These are phyloP conservation scores for Galaxias olidus DNA, from an alignment of 2,797 vertebrate species.

Conservation along the genomic window DNA sequence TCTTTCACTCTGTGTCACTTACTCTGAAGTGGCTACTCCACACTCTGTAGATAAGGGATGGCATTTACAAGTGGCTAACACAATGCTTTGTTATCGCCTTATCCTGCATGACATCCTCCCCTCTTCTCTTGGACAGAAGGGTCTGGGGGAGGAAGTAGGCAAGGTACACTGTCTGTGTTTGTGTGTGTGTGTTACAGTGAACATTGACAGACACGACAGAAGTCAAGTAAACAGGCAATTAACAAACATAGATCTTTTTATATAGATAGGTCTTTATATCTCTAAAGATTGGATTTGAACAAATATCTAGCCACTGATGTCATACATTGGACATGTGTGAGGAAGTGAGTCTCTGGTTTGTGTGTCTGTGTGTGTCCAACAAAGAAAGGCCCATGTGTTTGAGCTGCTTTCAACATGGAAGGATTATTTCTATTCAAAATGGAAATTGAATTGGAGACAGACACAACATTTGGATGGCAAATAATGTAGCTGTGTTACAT, in stretches of 20 bases:
- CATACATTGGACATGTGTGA: not conserved
- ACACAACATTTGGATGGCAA: conserved; percentile 57
- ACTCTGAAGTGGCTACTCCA: conserved; percentile 45
- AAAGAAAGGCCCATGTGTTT: not conserved
- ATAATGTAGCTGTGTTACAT: conserved; percentile 57
- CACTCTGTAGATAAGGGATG: conserved; percentile 51
- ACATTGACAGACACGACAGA: too few relatives aligned
- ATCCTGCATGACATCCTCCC: conserved; percentile 1
- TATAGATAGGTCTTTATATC: too few relatives aligned
- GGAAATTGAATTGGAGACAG: conserved; percentile 13
- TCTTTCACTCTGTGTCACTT: conserved; percentile 25
- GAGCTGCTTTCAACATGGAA: conserved; percentile 4
- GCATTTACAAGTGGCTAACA: conserved; percentile 44
- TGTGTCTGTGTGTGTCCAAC: conserved; percentile 3
- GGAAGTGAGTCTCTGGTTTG: not conserved
- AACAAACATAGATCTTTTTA: too few relatives aligned
- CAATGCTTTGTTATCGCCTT: conserved; percentile 11
- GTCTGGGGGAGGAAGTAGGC: not conserved
- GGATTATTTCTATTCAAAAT: conserved; percentile 22
- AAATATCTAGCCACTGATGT: too few relatives aligned
- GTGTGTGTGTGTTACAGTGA: too few relatives aligned
- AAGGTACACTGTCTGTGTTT: not conserved
- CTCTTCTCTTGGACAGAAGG: not conserved
- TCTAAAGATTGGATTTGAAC: too few relatives aligned
- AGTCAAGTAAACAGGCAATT: too few relatives aligned